phyloP scores from a whole-genome alignment of 2,888 invertebrate genomes.

The Ariolimax columbianus region DNA sequence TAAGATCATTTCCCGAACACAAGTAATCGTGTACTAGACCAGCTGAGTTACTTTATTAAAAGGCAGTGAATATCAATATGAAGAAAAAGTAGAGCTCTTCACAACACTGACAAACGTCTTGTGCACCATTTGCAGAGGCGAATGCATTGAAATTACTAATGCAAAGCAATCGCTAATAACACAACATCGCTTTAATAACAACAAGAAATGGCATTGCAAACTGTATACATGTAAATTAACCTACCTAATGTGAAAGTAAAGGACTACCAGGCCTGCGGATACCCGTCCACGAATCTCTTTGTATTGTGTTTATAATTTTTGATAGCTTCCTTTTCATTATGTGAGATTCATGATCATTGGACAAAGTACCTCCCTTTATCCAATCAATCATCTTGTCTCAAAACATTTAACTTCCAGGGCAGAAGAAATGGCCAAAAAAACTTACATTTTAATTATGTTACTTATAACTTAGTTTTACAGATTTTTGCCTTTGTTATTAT shows the following conservation, averaged over 20 bases:
- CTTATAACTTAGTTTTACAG: not conserved
- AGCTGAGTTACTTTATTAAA: too few relatives aligned
- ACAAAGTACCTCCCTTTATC: not conserved
- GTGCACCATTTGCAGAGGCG: not conserved
- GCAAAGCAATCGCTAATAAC: not conserved
- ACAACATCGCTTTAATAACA: not conserved
- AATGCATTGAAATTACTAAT: not conserved
- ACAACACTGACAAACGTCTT: too few relatives aligned
- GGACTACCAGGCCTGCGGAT: slow-evolving; percentile 11
- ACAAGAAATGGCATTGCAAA: not conserved
- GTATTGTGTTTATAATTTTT: slow-evolving; percentile 52
- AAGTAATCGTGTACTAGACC: too few relatives aligned
- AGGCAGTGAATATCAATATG: too few relatives aligned
- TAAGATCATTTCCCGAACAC: too few relatives aligned
- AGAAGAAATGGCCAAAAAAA: not conserved
- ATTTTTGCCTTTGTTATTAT: not conserved
- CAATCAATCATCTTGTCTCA: slow-evolving; percentile 25
- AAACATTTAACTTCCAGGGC: too few relatives aligned
- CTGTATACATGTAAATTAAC: not conserved
- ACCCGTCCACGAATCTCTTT: slow-evolving; percentile 41
- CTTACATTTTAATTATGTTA: slow-evolving; percentile 1
- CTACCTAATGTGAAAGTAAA: slow-evolving; percentile 14
- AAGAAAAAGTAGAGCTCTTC: too few relatives aligned
- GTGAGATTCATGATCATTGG: slow-evolving; percentile 32
- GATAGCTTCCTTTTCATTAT: slow-evolving; percentile 36